A percentile compares a stretch with the other conserved stretches of the same genome.
Evolutionary conservation across 2,888 invertebrate genomes (phyloP).

Genomic region (Mesochorus sp.): DNA sequence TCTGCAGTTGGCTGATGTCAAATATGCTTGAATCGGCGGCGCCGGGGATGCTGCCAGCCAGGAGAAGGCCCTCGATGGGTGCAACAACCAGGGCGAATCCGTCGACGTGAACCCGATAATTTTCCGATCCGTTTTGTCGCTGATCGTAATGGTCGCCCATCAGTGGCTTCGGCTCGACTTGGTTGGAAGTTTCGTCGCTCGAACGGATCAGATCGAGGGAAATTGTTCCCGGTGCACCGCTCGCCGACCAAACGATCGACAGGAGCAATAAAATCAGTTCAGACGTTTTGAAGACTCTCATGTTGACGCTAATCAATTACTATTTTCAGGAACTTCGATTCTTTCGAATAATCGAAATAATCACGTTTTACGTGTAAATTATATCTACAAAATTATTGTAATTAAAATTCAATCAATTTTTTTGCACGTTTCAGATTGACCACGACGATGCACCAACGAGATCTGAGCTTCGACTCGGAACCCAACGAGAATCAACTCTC

Average conservation of each 20-base stretch:
- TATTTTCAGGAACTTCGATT: conserved; percentile 47
- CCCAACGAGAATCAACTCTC: conserved; percentile 47
- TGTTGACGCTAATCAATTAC: conserved; percentile 69
- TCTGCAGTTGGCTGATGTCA: background rate
- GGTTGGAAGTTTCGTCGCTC: background rate
- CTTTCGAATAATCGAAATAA: no score
- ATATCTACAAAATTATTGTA: background rate
- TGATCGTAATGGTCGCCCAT: conserved; percentile 85
- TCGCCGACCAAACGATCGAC: conserved; percentile 36
- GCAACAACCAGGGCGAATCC: conserved; percentile 87
- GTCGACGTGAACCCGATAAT: conserved; percentile 87
- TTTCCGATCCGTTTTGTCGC: conserved; percentile 90
- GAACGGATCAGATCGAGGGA: conserved; percentile 28
- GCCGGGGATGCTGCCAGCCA: conserved; percentile 83
- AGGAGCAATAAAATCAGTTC: conserved; percentile 38
- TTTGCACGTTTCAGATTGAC: conserved; percentile 38
- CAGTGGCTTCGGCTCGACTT: background rate
- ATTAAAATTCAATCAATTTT: background rate
- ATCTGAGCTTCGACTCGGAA: conserved; percentile 60
- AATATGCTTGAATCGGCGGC: conserved; percentile 44
- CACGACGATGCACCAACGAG: conserved; percentile 68
- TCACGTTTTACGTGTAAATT: background rate
- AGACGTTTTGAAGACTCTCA: conserved; percentile 74
- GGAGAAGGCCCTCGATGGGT: conserved; percentile 85
- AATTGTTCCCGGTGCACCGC: conserved; percentile 52